Base-by-base conservation (phyloP, 2,888 invertebrate species). In the Drosophila nr. perissopoda region DNA sequence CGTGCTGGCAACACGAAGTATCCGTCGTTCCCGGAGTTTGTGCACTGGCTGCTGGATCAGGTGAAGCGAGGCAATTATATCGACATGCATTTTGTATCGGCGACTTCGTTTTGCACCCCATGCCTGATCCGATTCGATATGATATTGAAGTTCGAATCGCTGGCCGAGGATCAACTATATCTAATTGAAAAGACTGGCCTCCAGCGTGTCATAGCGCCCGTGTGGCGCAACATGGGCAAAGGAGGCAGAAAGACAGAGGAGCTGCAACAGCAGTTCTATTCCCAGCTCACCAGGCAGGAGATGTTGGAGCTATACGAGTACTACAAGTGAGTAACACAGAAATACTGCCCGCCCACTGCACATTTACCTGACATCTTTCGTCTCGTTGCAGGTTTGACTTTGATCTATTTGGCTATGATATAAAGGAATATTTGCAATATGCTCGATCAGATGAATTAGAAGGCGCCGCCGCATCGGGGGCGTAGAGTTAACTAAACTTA, bases 31-130 rank as follows among this genome's bases (percentile, higher is more conserved):
- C 95, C 96, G 51, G 97, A 97, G 93, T 97, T 97, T 81, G 96
- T 97, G 1, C 94, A 95, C 60, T 97, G 97, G 94, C 94, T 97
- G 25, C 92, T 97, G 74, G 96, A 97, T 89, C 95, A 96, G 76
- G 95, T 95, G 70, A 94, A 93, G 82, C 88, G 88, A 31, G 91
- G 92, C 80, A 94, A 94, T 70, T 94, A 94, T 8, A 94, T 97
- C 79, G 97, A 97, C 92, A 97, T 97, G 97, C 97, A 97, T 92
- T 97, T 97, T 96, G 96, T 96, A n/a, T 97, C 97, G 0, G 95
- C 97, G 82, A 95, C 96, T 0, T 95, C 95, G 88, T 97, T 97
- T 92, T 97, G 97, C 92, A 97, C 97, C 38, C 97, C 97, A 0
- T 97, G 97, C 93, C 95, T 96, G 93, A 96, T 97, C 83, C 95